These are phyloP conservation scores for Chaenocephalus aceratus DNA, from an alignment of 2,113 vertebrate species.

Conservation along the genomic window DNA sequence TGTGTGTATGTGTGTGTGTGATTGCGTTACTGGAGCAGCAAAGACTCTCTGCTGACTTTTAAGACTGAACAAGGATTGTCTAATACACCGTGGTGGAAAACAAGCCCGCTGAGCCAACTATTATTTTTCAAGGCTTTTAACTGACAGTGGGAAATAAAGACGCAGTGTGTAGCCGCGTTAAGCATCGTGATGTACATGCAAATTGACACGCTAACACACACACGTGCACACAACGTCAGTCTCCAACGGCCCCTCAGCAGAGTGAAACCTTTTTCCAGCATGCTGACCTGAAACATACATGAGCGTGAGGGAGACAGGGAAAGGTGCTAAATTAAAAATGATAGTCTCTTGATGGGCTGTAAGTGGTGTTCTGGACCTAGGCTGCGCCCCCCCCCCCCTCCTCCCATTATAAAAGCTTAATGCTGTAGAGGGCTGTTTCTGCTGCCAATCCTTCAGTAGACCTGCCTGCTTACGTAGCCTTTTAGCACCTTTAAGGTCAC, in stretches of 20 bases:
- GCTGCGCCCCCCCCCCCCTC: background rate
- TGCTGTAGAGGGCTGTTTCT: constrained; percentile 45
- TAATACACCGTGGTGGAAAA: constrained; percentile 26
- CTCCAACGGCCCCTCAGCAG: constrained; percentile 15
- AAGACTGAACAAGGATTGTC: constrained; percentile 24
- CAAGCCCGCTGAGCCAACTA: constrained; percentile 11
- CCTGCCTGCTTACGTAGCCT: constrained; percentile 8
- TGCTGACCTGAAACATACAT: constrained; percentile 76
- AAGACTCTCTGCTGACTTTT: constrained; percentile 28
- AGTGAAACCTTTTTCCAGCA: constrained; percentile 24
- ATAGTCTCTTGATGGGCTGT: constrained; percentile 69
- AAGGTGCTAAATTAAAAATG: constrained; percentile 83
- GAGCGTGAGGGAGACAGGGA: constrained; percentile 58
- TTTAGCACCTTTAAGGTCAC: constrained; percentile 27
- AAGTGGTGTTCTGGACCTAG: constrained; percentile 75
- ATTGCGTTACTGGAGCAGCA: constrained; percentile 15
- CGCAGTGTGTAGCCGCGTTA: background rate
- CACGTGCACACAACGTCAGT: background rate
- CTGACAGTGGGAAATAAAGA: constrained; percentile 1
- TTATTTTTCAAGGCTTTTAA: constrained; percentile 31
- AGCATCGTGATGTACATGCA: constrained; percentile 8
- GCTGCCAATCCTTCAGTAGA: constrained; percentile 40
- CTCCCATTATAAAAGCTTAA: constrained; percentile 79
- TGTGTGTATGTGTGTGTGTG: background rate
- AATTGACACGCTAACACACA: background rate